These are phyloP conservation scores for Crotalus horridus DNA, from an alignment of 2,113 vertebrate species.

Conservation along the genomic window DNA sequence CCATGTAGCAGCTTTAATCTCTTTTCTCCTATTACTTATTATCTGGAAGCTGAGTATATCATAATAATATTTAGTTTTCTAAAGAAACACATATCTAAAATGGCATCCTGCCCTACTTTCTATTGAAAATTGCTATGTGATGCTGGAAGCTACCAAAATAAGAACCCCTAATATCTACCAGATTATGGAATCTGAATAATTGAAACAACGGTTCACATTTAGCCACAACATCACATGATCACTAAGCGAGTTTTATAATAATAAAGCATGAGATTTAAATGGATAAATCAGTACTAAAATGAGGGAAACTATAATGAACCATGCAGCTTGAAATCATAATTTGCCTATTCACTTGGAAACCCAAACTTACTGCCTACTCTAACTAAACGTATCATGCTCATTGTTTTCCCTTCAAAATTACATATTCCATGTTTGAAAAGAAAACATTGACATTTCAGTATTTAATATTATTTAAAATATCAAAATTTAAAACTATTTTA, in stretches of 20 bases:
- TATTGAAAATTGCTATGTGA: not conserved
- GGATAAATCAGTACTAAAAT: not conserved
- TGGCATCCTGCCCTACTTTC: not conserved
- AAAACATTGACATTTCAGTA: not conserved
- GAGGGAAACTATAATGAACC: not conserved
- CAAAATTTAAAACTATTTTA: not conserved
- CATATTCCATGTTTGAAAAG: not conserved
- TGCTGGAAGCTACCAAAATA: not conserved
- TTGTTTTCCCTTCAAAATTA: not conserved
- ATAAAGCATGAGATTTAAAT: not conserved
- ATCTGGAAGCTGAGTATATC: not conserved
- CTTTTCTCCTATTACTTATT: not conserved
- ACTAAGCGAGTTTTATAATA: not conserved
- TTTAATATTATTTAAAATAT: not conserved
- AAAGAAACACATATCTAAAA: not conserved
- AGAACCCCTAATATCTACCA: not conserved
- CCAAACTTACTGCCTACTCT: not conserved
- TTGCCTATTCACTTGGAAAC: not conserved
- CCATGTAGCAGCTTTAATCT: not conserved
- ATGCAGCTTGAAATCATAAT: not conserved
- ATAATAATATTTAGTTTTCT: not conserved
- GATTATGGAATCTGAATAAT: not conserved
- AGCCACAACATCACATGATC: not conserved
- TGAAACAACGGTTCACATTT: not conserved
- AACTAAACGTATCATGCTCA: not conserved